Base-by-base conservation (phyloP, 2,797 vertebrate genomes). In the Triplophysa bombifrons region DNA sequence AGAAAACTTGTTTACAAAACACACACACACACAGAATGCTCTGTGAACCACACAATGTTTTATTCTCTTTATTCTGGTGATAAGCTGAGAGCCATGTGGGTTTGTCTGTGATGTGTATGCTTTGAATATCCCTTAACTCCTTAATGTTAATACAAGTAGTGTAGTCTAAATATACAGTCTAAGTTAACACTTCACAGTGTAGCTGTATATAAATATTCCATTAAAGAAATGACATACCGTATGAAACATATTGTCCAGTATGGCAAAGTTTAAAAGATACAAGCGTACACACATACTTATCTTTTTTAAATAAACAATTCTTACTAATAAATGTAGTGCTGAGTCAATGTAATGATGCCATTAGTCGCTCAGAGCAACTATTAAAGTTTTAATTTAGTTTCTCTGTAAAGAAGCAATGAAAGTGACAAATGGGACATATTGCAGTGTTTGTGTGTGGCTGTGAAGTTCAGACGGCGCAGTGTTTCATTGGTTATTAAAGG, bases 31-130 rank as follows among this genome's bases (percentile, higher is more conserved):
- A 34, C 8, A 74, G 7, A 74, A 13, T 4, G 10, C 16, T 64
- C 22, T 74, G 44, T 14, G 61, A 63, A 27, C 41, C 25, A 56
- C 50, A 76, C 30, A 14, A n/a, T 51, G 63, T 66, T 50, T 25
- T 12, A 22, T 41, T 55, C n/a, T 65, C 53, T 64, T 14, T 10
- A 63, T 34, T 63, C 44, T 25, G 14, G 22, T 44, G 20, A 55
- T 44, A 19, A 22, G 16, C 70, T 55, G 27, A 19, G 12, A 65
- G 48, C 44, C 25, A 17, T 30, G 3, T 17, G 3, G 17, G 44
- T 51, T n/a, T 12, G 9, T 65, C 19, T 41, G 73, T 38, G 34
- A 38, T 38, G 34, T 8, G 34, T 38, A 38, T 38, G 34, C 34
- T 34, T 5, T 34, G 34, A 6, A 34, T 34, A 7, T 34, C 34